A percentile compares a stretch with the other conserved stretches of the same genome.
These are phyloP conservation scores for Hydra vulgaris DNA, from an alignment of 30 jellyfish, hydroid and myxozoan genomes.

Conservation along the genomic window DNA sequence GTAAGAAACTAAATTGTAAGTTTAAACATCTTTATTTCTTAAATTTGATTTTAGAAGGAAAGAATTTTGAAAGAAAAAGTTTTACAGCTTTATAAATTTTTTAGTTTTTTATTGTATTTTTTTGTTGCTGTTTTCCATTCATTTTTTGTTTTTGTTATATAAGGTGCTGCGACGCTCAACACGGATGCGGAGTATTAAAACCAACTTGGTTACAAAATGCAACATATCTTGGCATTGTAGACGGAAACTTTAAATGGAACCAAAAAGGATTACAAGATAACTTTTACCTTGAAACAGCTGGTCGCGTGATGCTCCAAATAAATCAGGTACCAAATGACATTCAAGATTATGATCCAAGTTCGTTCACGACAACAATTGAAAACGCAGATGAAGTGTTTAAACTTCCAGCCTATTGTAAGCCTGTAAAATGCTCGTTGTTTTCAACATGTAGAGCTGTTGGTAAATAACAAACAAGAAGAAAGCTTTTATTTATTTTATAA, in stretches of 20 bases:
- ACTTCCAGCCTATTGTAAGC: conserved; percentile 29
- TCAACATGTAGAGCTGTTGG: conserved; percentile 40
- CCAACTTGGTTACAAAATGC: conserved; percentile 35
- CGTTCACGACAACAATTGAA: conserved; percentile 8
- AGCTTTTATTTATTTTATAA: too few relatives aligned
- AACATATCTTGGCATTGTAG: neutral
- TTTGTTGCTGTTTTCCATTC: neutral
- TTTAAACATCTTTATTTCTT: too few relatives aligned
- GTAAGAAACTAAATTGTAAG: too few relatives aligned
- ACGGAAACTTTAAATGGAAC: conserved; percentile 32
- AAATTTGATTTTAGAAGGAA: too few relatives aligned
- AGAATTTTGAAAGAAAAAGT: too few relatives aligned
- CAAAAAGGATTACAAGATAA: conserved; percentile 34
- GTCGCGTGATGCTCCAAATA: conserved; percentile 26
- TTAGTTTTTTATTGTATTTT: too few relatives aligned
- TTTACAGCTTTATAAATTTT: too few relatives aligned
- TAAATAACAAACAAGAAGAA: too few relatives aligned
- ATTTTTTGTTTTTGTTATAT: neutral
- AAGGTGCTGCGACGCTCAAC: conserved; percentile 40
- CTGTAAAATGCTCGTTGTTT: conserved; percentile 14
- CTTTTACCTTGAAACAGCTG: conserved; percentile 26
- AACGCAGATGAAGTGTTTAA: conserved; percentile 9
- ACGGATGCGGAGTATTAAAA: conserved; percentile 38
- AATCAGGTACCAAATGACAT: conserved; percentile 40
- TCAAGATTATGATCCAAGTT: conserved; percentile 27